Percentiles rank a stretch among this genome's conserved stretches.
phyloP scores from a whole-genome alignment of 2,113 vertebrate species.

The Dicrurus megarhynchus region DNA sequence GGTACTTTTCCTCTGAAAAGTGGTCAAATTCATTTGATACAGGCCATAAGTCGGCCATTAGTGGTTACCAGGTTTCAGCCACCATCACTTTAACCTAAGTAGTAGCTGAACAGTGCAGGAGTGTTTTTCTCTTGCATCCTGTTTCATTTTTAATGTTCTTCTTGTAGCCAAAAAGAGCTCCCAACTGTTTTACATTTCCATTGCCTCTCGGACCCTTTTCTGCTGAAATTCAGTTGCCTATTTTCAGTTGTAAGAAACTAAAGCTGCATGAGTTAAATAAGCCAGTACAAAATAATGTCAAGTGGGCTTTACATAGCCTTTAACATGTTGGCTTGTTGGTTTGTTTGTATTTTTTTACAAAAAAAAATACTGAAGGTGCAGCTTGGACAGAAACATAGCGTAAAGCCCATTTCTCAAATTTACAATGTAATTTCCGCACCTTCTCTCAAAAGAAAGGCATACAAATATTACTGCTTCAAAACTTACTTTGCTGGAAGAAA shows the following conservation, averaged over 20 bases:
- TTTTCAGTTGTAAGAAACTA: not conserved
- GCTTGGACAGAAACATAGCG: not conserved
- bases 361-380: not conserved
- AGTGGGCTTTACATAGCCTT: not conserved
- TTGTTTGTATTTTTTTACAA: not conserved
- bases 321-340: not conserved
- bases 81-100: not conserved
- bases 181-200: not conserved
- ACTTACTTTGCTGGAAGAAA: not conserved
- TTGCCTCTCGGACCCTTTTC: not conserved
- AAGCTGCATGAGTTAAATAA: not conserved
- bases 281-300: not conserved
- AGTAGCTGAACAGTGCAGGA: not conserved
- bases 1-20: constrained; percentile 2
- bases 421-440: not conserved
- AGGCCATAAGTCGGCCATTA: not conserved
- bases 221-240: not conserved
- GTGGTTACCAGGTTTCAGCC: not conserved
- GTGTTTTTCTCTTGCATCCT: not conserved
- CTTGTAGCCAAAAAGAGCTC: not conserved
- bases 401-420: not conserved
- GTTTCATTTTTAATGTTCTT: not conserved
- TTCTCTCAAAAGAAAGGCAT: not conserved
- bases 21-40: not conserved
- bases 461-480: not conserved